These are phyloP conservation scores for Rhagoletis pomonella DNA, from an alignment of 1,140 invertebrate species.

Conservation along the genomic window DNA sequence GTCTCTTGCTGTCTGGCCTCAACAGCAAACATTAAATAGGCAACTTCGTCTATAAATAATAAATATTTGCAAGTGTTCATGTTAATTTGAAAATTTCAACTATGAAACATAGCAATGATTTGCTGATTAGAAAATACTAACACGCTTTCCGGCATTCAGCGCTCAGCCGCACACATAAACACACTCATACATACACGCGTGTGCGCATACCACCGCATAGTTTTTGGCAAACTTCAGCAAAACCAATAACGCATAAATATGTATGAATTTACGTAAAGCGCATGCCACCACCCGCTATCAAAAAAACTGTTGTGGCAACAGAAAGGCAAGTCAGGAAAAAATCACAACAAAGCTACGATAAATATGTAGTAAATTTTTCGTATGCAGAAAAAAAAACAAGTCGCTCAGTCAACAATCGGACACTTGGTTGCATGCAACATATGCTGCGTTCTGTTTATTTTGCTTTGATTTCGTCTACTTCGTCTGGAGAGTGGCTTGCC, in stretches of 20 bases:
- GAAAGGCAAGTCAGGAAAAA: not conserved
- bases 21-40: too few species aligned
- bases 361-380: not conserved
- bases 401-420: not conserved
- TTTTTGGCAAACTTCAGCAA: not conserved
- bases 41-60: not conserved
- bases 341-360: slow-evolving; percentile 20
- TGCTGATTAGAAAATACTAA: slow-evolving; percentile 47
- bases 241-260: slow-evolving; percentile 35
- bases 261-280: slow-evolving; percentile 21
- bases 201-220: not conserved
- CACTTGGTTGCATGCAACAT: not conserved
- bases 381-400: not conserved
- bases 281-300: slow-evolving; percentile 41
- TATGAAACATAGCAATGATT: slow-evolving; percentile 32
- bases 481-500: slow-evolving; percentile 22
- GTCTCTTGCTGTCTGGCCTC: too few species aligned
- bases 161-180: not conserved
- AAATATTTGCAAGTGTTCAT: slow-evolving; percentile 36
- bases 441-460: not conserved
- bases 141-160: slow-evolving; percentile 35
- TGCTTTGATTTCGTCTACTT: not conserved
- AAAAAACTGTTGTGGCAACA: not conserved
- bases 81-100: slow-evolving; percentile 50
- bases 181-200: not conserved